phyloP scores from a whole-genome alignment of 2,113 vertebrate species.

The Larimichthys crocea region DNA sequence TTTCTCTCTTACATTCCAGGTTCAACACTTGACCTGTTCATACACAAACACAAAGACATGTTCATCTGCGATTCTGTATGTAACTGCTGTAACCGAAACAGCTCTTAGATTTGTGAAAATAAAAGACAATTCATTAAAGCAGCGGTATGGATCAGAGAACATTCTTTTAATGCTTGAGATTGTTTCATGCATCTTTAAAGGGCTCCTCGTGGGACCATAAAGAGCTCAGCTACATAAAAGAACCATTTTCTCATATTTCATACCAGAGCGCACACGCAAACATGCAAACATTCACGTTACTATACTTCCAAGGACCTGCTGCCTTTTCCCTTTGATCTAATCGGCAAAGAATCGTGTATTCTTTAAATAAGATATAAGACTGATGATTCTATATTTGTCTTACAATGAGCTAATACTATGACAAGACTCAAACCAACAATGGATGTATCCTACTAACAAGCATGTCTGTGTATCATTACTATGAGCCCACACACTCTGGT shows the following conservation, averaged over 20 bases:
- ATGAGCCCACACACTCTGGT: background rate
- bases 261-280: background rate
- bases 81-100: background rate
- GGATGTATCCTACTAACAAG: background rate
- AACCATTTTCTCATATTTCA: slow-evolving; percentile 17
- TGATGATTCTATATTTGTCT: background rate
- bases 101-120: background rate
- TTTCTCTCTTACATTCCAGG: background rate
- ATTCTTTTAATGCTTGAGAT: slow-evolving; percentile 19
- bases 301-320: slow-evolving; percentile 6
- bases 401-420: background rate
- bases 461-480: background rate
- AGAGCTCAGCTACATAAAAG: slow-evolving; percentile 19
- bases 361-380: background rate
- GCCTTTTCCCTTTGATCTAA: background rate
- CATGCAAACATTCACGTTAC: background rate
- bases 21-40: background rate
- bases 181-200: slow-evolving; percentile 5
- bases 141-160: background rate
- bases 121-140: background rate
- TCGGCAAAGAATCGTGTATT: background rate
- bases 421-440: background rate
- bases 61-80: background rate
- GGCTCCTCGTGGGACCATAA: slow-evolving; percentile 19
- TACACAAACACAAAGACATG: background rate